Conservation (phyloP, 2,113 vertebrate species). For the Hippopotamus amphibius region DNA sequence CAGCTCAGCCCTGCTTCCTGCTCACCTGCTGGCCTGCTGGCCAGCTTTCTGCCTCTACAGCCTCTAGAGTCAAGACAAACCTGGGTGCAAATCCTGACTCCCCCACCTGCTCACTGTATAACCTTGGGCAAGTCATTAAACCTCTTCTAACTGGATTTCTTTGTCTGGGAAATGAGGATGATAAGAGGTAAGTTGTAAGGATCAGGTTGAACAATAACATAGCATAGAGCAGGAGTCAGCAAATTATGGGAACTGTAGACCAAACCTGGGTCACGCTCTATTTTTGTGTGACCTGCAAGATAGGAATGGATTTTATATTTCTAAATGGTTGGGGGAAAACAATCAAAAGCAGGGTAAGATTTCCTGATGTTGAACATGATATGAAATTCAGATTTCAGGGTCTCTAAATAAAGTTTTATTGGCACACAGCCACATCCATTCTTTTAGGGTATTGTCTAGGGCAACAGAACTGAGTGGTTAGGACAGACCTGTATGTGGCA, state of each 20-base stretch:
- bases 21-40: neutral
- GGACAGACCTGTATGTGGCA: neutral
- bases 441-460: neutral
- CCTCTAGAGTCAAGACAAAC: neutral
- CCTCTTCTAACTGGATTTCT: neutral
- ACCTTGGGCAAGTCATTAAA: neutral
- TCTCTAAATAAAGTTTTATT: neutral
- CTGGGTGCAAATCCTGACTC: neutral
- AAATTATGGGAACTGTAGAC: neutral
- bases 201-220: neutral
- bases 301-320: constrained; percentile 1
- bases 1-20: neutral
- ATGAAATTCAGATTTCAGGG: neutral
- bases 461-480: neutral
- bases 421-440: neutral
- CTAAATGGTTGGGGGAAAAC: neutral
- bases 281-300: neutral
- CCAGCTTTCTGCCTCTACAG: neutral
- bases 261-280: neutral
- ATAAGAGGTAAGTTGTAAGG: neutral
- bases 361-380: neutral
- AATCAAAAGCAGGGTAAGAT: neutral
- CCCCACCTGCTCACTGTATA: neutral
- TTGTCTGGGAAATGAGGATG: neutral
- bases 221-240: neutral